Percentiles rank a stretch among this genome's conserved stretches.
Evolutionary conservation across 2,888 invertebrate species (phyloP).

Genomic region (Dicyrtomina minuta): DNA sequence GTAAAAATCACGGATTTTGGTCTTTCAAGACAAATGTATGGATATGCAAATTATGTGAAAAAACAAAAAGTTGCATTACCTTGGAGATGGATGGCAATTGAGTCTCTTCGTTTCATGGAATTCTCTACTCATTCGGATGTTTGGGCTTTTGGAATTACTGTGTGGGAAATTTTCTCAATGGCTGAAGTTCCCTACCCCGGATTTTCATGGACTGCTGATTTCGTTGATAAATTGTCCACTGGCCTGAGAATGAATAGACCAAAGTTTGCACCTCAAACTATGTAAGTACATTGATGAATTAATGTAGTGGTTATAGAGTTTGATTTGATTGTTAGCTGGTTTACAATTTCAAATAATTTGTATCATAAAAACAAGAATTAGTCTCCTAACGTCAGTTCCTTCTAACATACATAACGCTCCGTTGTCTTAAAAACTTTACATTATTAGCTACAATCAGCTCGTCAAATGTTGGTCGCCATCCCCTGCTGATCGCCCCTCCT

Average conservation of each 20-base stretch:
- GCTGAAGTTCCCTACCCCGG: neutral
- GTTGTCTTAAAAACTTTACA: too few species aligned
- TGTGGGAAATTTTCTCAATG: slow-evolving; percentile 1
- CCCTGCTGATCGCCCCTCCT: too few species aligned
- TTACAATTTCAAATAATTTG: too few species aligned
- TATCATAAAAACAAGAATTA: too few species aligned
- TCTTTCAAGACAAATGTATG: neutral
- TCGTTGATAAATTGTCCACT: neutral
- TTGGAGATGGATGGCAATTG: neutral
- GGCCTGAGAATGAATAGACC: neutral
- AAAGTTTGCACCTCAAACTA: neutral
- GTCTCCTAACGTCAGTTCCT: too few species aligned
- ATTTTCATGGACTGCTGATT: neutral
- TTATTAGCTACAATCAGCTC: too few species aligned
- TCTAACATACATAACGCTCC: too few species aligned
- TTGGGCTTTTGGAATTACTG: neutral
- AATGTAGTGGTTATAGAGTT: too few species aligned
- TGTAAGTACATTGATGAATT: neutral
- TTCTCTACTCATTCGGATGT: neutral
- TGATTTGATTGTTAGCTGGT: too few species aligned
- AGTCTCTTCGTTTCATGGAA: neutral
- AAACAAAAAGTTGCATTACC: neutral
- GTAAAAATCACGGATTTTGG: slow-evolving; percentile 7
- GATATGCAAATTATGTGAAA: neutral
- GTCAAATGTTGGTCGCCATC: too few species aligned